phyloP scores from a whole-genome alignment of 2,113 vertebrate genomes.

The Indicator maculatus region DNA sequence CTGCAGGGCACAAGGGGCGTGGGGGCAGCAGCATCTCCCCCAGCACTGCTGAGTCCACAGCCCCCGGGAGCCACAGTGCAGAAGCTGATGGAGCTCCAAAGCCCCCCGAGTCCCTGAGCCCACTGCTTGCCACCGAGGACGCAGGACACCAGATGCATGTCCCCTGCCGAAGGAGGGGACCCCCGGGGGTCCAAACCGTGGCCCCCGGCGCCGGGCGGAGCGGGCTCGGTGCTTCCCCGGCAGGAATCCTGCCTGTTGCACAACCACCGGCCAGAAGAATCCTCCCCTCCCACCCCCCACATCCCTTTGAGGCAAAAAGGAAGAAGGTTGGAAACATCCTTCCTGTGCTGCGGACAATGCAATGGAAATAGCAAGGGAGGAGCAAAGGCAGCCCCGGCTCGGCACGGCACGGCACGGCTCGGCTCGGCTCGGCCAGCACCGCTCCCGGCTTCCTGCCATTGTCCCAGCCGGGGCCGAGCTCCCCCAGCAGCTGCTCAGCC shows the following conservation, averaged over 20 bases:
- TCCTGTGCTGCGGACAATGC: slow-evolving; percentile 38
- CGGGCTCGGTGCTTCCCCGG: not conserved
- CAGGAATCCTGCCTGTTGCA: not conserved
- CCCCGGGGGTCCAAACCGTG: not conserved
- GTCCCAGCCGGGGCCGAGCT: not conserved
- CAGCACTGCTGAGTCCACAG: too few relatives aligned
- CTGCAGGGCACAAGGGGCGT: rapidly evolving
- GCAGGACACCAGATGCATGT: rapidly evolving
- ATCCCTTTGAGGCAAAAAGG: slow-evolving; percentile 23
- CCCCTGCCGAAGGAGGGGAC: not conserved
- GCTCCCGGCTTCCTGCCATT: slow-evolving; percentile 14
- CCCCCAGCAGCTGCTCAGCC: too few relatives aligned
- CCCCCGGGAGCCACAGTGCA: too few relatives aligned
- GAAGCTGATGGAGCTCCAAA: too few relatives aligned
- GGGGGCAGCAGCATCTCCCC: not conserved
- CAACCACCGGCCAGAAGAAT: not conserved
- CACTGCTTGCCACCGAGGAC: not conserved
- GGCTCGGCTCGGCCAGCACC: not conserved
- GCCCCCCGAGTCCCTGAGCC: not conserved
- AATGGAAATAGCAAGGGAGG: slow-evolving; percentile 51
- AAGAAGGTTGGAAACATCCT: slow-evolving; percentile 62
- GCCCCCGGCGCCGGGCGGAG: not conserved
- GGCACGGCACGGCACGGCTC: not conserved
- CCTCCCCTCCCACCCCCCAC: not conserved
- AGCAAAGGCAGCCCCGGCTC: not conserved